phyloP scores from a whole-genome alignment of 1,140 invertebrate genomes.

The Zaprionus nigranus region DNA sequence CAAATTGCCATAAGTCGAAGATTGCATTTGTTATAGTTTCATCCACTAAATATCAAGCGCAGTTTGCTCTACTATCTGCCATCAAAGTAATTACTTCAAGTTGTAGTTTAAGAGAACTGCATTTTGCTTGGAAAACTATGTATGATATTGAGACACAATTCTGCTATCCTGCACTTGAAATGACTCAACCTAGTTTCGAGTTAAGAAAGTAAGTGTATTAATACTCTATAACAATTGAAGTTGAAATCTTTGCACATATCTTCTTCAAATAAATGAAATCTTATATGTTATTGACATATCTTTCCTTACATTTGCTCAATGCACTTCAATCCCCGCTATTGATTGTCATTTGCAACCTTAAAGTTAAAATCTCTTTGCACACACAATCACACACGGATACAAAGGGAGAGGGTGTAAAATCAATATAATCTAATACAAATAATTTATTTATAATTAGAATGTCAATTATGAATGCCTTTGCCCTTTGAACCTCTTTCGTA shows the following conservation, averaged over 20 bases:
- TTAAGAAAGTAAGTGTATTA: too few species aligned
- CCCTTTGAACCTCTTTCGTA: constrained; percentile 2
- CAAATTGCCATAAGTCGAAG: constrained; percentile 37
- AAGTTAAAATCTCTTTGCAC: not conserved
- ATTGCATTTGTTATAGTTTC: constrained; percentile 16
- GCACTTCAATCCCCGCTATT: not conserved
- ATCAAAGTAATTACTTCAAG: not conserved
- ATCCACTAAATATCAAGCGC: not conserved
- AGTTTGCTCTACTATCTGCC: not conserved
- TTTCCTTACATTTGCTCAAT: not conserved
- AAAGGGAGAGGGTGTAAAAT: not conserved
- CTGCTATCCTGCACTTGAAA: too few species aligned
- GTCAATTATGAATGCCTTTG: not conserved
- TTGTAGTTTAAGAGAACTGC: not conserved
- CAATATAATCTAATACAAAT: not conserved
- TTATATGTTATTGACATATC: too few species aligned
- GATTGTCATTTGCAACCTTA: not conserved
- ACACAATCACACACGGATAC: not conserved
- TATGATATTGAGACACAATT: too few species aligned
- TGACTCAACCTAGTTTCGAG: too few species aligned
- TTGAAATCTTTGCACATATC: too few species aligned
- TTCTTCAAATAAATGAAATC: too few species aligned
- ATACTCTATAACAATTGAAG: too few species aligned
- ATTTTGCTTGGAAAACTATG: too few species aligned
- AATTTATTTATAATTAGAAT: constrained; percentile 20